Conservation (phyloP, 2,113 vertebrate genomes). For the Pan troglodytes region NHGRI_mPanTro3-v2.1_pri NC_072402.2:138713501-138714000, state of each 20-base stretch:
- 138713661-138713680: background rate
- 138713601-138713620: background rate
- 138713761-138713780: background rate
- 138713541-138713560: background rate
- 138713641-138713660: slow-evolving; percentile 23
- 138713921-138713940: background rate
- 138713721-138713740: background rate
- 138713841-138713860: slow-evolving; percentile 27
- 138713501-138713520: slow-evolving; percentile 35
- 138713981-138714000: no score
- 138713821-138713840: background rate
- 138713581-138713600: background rate
- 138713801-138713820: slow-evolving; percentile 29
- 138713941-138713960: background rate
- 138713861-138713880: background rate
- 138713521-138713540: background rate
- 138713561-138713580: background rate
- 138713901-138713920: slow-evolving; percentile 3
- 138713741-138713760: background rate
- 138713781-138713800: background rate
- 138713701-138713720: background rate
- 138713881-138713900: background rate
- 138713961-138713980: background rate
- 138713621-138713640: background rate
- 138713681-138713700: background rate